Evolutionary conservation across 1,140 invertebrate genomes (phyloP).

Genomic region (Drosophila malerkotliana): DNA sequence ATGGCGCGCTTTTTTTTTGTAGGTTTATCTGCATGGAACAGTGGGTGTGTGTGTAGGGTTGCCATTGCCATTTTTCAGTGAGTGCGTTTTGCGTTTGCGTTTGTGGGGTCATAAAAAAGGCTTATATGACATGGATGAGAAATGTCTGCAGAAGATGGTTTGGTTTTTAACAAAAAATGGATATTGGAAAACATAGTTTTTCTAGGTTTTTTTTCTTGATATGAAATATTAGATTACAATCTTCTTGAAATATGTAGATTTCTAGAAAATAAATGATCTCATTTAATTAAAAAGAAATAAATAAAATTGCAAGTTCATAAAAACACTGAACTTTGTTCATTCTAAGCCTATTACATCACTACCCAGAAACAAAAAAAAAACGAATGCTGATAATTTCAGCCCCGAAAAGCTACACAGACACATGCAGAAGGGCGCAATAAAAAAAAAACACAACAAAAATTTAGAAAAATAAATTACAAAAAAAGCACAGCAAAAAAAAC

Average conservation of each 20-base stretch:
- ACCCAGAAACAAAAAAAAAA: slow-evolving; percentile 26
- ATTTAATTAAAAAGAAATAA: slow-evolving; percentile 10
- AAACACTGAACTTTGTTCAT: slow-evolving; percentile 21
- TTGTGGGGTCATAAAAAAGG: slow-evolving; percentile 21
- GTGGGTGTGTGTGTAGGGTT: slow-evolving; percentile 43
- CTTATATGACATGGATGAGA: slow-evolving; percentile 25
- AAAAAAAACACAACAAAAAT: slow-evolving; percentile 47
- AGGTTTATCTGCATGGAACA: slow-evolving; percentile 45
- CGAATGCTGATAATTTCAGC: slow-evolving; percentile 57
- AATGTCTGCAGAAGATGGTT: slow-evolving; percentile 18
- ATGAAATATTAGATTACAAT: slow-evolving; percentile 1
- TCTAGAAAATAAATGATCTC: no score
- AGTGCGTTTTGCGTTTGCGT: slow-evolving; percentile 28
- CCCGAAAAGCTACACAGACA: slow-evolving; percentile 6
- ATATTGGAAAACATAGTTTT: background rate
- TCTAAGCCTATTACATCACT: slow-evolving; percentile 64
- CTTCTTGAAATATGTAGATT: no score
- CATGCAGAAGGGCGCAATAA: slow-evolving; percentile 58
- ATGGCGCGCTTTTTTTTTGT: background rate
- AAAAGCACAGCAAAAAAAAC: slow-evolving; percentile 27
- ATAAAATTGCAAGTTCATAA: slow-evolving; percentile 16
- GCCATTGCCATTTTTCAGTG: slow-evolving; percentile 24
- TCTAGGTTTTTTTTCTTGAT: background rate
- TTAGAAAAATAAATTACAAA: slow-evolving; percentile 27
- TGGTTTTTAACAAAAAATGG: slow-evolving; percentile 14